Base-by-base conservation (phyloP, 2,113 vertebrate genomes). In the Limnothrissa miodon region DNA sequence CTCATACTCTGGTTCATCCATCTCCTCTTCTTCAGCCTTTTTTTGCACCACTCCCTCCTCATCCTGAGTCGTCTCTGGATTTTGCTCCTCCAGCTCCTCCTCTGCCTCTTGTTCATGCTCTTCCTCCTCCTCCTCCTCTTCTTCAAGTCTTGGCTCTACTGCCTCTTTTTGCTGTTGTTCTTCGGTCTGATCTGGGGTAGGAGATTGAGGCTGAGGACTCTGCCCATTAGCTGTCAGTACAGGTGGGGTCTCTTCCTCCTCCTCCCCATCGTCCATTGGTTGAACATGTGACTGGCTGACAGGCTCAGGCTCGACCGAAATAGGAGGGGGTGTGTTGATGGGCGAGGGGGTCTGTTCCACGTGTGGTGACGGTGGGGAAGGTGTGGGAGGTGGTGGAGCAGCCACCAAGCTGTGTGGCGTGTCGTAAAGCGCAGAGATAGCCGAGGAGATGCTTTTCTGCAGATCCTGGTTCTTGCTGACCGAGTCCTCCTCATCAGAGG, bases 381-480 rank as follows among this genome's bases (percentile, higher is more conserved):
- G 85, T 0, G 89, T 85, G 0, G 92, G 91, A 9, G 91, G 92
- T 1, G 89, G 90, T 0, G 93, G 93, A 2, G 86, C 81, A 3
- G 89, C 90, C 48, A 91, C 90, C 42, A 94, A 83, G 81, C 95
- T 90, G 94, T 96, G 93, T 0, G 95, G 93, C 0, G 96, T 96
- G 86, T 98, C 97, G 0, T 98, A 96, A 0, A 98, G 96, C 10
- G 96, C 96, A 0, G 97, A 98, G 90, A 98, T 98, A 86, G 97
- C 96, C 0, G 96, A 98, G 0, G 96, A 96, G 86, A 98, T 98
- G 93, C 97, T 97, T 86, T 97, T 96, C 91, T 98, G 97, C 62
- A 98, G 93, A 87, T 98, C 96, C 88, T 97, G 95, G 90, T 98
- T 98, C 91, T 98, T 98, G 89, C 96, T 95, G 62, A 97, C 96